Percentiles rank a stretch among this genome's conserved stretches.
Conservation (phyloP, 1,140 invertebrate genomes). For the Liolophura sinensis region DNA sequence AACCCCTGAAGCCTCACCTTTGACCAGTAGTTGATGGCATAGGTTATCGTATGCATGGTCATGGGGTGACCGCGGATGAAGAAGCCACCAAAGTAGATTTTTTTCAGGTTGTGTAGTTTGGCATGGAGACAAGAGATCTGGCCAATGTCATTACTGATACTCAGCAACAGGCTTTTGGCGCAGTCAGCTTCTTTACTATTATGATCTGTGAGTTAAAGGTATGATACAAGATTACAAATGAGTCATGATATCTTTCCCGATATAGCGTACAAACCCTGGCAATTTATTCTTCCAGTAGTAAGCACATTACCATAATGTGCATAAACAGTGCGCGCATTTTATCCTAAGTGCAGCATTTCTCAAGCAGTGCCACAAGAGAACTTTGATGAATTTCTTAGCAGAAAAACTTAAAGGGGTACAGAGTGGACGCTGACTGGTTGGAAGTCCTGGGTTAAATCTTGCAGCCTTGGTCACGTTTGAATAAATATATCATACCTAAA, state of each 20-base stretch:
- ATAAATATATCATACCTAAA: no score
- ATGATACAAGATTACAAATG: background rate
- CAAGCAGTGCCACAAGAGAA: no score
- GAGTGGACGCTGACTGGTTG: no score
- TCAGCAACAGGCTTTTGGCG: slow-evolving; percentile 72
- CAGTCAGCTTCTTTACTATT: slow-evolving; percentile 67
- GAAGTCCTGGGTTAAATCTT: no score
- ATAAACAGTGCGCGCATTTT: no score
- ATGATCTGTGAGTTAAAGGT: slow-evolving; percentile 19
- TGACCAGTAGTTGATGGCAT: slow-evolving; percentile 78
- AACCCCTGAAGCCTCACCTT: slow-evolving; percentile 59
- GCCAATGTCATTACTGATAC: slow-evolving; percentile 79
- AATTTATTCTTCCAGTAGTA: no score
- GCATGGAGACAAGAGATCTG: slow-evolving; percentile 76
- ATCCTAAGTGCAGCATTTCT: no score
- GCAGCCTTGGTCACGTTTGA: no score
- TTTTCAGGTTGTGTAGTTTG: slow-evolving; percentile 61
- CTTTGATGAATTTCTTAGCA: no score
- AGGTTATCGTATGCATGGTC: slow-evolving; percentile 77
- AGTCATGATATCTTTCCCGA: background rate
- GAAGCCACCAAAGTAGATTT: slow-evolving; percentile 78
- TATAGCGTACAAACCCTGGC: no score
- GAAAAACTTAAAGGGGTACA: no score
- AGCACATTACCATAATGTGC: no score
- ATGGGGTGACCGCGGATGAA: slow-evolving; percentile 77